phyloP scores from a whole-genome alignment of 2,888 invertebrate genomes.

The Iselma pallidipennis region DNA sequence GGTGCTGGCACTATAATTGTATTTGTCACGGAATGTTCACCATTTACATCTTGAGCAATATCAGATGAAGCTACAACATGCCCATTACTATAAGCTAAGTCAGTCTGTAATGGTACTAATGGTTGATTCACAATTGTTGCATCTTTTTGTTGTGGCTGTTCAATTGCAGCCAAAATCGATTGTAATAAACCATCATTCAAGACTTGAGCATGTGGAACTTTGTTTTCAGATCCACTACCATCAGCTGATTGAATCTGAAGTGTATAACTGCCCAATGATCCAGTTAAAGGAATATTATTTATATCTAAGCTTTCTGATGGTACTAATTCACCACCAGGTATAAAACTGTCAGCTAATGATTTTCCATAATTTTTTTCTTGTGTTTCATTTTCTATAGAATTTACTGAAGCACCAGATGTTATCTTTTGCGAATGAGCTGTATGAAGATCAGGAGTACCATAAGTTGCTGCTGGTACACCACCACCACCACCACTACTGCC shows the following conservation, averaged over 20 bases:
- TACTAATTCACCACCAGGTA: slow-evolving; percentile 49
- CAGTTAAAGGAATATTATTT: slow-evolving; percentile 60
- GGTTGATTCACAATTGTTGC: slow-evolving; percentile 39
- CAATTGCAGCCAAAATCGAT: slow-evolving; percentile 81
- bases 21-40: slow-evolving; percentile 57
- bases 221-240: slow-evolving; percentile 57
- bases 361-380: slow-evolving; percentile 47
- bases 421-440: slow-evolving; percentile 47
- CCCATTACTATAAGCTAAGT: slow-evolving; percentile 14
- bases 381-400: slow-evolving; percentile 33
- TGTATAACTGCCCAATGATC: slow-evolving; percentile 68
- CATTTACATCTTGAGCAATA: slow-evolving; percentile 36
- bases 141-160: slow-evolving; percentile 63
- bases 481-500: slow-evolving; percentile 58
- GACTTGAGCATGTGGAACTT: slow-evolving; percentile 73
- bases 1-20: slow-evolving; percentile 56
- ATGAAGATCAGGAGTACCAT: slow-evolving; percentile 41
- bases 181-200: slow-evolving; percentile 78
- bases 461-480: slow-evolving; percentile 47
- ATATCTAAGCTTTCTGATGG: slow-evolving; percentile 53
- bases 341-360: slow-evolving; percentile 49
- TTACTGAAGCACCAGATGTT: slow-evolving; percentile 35
- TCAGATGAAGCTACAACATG: slow-evolving; percentile 27
- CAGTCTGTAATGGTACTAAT: slow-evolving; percentile 39
- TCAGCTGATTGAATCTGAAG: slow-evolving; percentile 77